Conservation (phyloP, 2,888 invertebrate species). For the Dicycla oo region DNA sequence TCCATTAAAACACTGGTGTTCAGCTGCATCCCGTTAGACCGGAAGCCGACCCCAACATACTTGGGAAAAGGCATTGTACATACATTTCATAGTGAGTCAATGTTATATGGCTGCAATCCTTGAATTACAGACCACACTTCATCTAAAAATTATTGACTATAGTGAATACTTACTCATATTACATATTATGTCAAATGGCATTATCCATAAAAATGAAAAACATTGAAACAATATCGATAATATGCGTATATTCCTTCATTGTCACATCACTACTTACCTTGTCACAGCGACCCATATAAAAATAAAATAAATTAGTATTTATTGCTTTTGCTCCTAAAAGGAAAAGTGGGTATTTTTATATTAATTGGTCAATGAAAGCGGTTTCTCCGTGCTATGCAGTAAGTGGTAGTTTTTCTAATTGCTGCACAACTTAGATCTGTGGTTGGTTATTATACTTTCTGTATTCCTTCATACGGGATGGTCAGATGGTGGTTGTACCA, state of each 20-base stretch:
- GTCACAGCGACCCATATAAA: conserved; percentile 44
- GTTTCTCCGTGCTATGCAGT: conserved; percentile 27
- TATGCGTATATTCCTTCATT: background rate
- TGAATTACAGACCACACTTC: no score
- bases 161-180: background rate
- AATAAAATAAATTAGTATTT: conserved; percentile 37
- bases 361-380: conserved; percentile 67
- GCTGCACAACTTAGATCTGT: conserved; percentile 25
- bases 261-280: conserved; percentile 53
- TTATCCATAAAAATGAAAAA: background rate
- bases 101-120: no score
- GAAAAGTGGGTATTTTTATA: conserved; percentile 54
- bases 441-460: conserved; percentile 32
- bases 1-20: no score
- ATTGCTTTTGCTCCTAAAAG: conserved; percentile 42
- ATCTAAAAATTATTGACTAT: no score
- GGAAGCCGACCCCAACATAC: no score
- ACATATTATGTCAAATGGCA: background rate
- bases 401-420: conserved; percentile 56
- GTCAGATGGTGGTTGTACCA: background rate
- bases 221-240: conserved; percentile 14
- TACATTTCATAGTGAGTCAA: background rate
- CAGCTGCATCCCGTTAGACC: no score
- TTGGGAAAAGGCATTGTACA: no score
- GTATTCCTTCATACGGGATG: conserved; percentile 9